A percentile compares a stretch with the other conserved stretches of the same genome.
Evolutionary conservation across 2,888 invertebrate genomes (phyloP).

Genomic region (Leucozona laternaria): DNA sequence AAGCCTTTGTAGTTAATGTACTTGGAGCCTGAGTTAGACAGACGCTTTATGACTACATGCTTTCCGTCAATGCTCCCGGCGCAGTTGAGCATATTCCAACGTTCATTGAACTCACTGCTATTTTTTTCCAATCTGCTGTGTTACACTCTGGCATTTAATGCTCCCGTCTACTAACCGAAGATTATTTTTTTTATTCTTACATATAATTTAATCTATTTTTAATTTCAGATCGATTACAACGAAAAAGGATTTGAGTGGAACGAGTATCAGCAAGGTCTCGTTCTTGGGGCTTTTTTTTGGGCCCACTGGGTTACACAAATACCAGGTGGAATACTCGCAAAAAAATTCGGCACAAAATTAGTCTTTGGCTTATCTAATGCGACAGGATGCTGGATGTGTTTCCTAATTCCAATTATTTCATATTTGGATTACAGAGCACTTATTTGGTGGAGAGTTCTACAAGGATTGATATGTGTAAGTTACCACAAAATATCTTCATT

Average conservation of each 20-base stretch:
- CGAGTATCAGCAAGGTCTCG: constrained; percentile 87
- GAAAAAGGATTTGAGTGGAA: constrained; percentile 86
- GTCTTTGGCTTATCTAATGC: constrained; percentile 89
- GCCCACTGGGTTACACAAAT: constrained; percentile 89
- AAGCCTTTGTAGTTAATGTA: too few species aligned
- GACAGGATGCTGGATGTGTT: constrained; percentile 86
- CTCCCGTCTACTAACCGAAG: too few species aligned
- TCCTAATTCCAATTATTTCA: constrained; percentile 88
- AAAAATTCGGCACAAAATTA: constrained; percentile 88
- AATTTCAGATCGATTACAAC: constrained; percentile 79
- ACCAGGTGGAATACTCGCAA: constrained; percentile 89
- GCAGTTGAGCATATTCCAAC: too few species aligned
- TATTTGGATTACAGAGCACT: constrained; percentile 85
- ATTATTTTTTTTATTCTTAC: too few species aligned
- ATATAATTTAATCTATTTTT: background rate
- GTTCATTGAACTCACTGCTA: too few species aligned
- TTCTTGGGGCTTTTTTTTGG: constrained; percentile 89
- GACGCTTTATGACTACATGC: too few species aligned
- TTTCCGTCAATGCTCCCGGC: too few species aligned
- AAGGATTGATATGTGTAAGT: constrained; percentile 89
- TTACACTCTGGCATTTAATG: too few species aligned
- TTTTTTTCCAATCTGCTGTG: too few species aligned
- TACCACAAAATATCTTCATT: background rate
- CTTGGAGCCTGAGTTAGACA: too few species aligned
- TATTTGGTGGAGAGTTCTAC: constrained; percentile 86